Base-by-base conservation (phyloP, 2,888 invertebrate genomes). In the Sesamia inferens region DNA sequence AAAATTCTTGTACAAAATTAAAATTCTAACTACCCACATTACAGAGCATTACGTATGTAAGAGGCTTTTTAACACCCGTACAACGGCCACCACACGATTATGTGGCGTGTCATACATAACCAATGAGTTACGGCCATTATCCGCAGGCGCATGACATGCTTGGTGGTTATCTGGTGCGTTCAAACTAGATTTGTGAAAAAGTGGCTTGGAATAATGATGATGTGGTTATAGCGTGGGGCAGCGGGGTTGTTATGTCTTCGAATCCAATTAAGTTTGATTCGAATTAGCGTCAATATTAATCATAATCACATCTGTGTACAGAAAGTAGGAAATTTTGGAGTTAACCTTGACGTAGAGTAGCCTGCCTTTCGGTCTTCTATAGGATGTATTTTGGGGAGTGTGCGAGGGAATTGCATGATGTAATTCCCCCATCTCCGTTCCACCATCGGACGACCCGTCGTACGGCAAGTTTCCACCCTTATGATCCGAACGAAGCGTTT, bases 71-170 rank as follows among this genome's bases (percentile, higher is more conserved):
- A 79, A 24, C 63, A 39, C 31, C 42, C 11, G 51, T 5, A 71
- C 7, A 71, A 57, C 48, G 71, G n/a, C 39, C 31, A 61, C 58
- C 74, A 31, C 74, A 48, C 61, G 68, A 65, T 82, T 77, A 82
- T 68, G 72, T 71, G 76, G 71, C 39, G 22, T 70, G 85, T 68
- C 59, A 31, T 65, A 68, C 82, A 84, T 83, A 73, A 83, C 81
- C 63, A 73, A 84, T 74, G 82, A 74, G 63, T 82, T 81, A 68
- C 58, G 57, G 39, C 54, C 19, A 62, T 68, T 65, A 65, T 65
- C 31, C 62, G 58, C 78, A 39, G 42, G 74, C 65, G 66, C 74
- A 64, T 55, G 70, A 71, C 65, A 82, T 81, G 68, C 68, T 80
- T 22, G 24, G 31, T 71, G 70, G 65, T 39, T 58, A 74, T 69